Evolutionary conservation across 1,140 invertebrate species (phyloP).

Genomic region (Cephus cinctus): DNA sequence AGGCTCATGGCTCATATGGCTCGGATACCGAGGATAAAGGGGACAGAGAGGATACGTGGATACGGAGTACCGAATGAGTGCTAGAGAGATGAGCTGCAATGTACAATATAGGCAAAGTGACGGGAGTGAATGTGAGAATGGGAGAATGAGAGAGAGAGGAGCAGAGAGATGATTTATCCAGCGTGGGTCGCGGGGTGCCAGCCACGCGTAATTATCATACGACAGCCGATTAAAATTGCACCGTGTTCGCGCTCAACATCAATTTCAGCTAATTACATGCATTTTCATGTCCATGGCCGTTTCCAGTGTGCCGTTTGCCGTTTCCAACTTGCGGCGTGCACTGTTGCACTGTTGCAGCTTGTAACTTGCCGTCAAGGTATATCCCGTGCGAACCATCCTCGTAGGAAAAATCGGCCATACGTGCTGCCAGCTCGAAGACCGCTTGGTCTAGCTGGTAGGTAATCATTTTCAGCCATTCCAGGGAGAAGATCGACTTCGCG

Average conservation of each 20-base stretch:
- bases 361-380: not conserved
- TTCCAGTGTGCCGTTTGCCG: not conserved
- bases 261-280: slow-evolving; percentile 55
- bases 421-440: slow-evolving; percentile 17
- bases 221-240: slow-evolving; percentile 56
- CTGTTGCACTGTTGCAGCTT: not conserved
- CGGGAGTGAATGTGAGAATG: slow-evolving; percentile 15
- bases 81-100: slow-evolving; percentile 8
- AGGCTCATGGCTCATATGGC: slow-evolving; percentile 7
- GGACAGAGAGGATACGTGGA: slow-evolving; percentile 13
- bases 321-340: slow-evolving; percentile 1
- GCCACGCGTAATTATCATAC: slow-evolving; percentile 53
- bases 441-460: slow-evolving; percentile 22
- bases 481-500: slow-evolving; percentile 26
- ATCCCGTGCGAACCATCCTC: slow-evolving; percentile 1
- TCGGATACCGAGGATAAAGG: slow-evolving; percentile 4
- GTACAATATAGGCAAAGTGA: slow-evolving; percentile 9
- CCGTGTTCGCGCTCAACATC: slow-evolving; percentile 43
- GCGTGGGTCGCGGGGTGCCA: slow-evolving; percentile 42
- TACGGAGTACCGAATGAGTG: not conserved
- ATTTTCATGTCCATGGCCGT: slow-evolving; percentile 47
- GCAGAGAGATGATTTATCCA: slow-evolving; percentile 51
- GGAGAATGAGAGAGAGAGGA: no score
- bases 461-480: slow-evolving; percentile 39
- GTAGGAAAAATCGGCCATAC: slow-evolving; percentile 41